Base-by-base conservation (phyloP, 2,797 vertebrate genomes). In the Salmo trutta region DNA sequence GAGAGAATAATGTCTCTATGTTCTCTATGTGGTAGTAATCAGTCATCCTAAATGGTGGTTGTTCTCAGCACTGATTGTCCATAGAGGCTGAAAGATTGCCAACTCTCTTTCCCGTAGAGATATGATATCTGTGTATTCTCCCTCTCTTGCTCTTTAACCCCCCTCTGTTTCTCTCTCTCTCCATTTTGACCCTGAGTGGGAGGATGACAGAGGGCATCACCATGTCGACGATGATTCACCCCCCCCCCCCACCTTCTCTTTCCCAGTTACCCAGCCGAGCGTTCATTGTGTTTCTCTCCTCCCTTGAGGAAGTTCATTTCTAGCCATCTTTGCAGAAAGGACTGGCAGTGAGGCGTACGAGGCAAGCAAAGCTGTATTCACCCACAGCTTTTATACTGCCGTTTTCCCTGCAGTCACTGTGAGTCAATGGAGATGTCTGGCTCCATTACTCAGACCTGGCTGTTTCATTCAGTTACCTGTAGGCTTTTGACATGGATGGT, bases 401-500 rank as follows among this genome's bases (percentile, higher is more conserved):
- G n/a, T 73, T 69, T 69, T 3, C 75, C 71, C 65, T 5, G 64
- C 8, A 73, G 71, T 77, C 53, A 59, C n/a, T 64, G 74, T 2
- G n/a, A 84, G 33, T 82, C 56, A 77, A 21, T 77, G 31, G 79
- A 76, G 70, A 84, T 68, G 77, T 82, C 81, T 85, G 66, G 27
- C 12, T 81, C 75, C 29, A 74, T 89, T 83, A 29, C 71, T 59
- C 59, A 53, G 73, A 36, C 33, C 53, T 64, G 2, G 67, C n/a
- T n/a, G 36, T 59, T 33, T 78, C 77, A 54, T 75, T 33, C 24
- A n/a, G 73, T 73, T 68, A 66, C 70, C 62, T 3, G 36, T 19
- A 19, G 2, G 51, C 73, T 69, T 78, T 71, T 36, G 81, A 73
- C 78, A 24, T 82, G 79, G 27, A 77, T 81, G 69, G 64, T 73